phyloP scores from a whole-genome alignment of 2,888 invertebrate genomes.

The Orthosia gothica region DNA sequence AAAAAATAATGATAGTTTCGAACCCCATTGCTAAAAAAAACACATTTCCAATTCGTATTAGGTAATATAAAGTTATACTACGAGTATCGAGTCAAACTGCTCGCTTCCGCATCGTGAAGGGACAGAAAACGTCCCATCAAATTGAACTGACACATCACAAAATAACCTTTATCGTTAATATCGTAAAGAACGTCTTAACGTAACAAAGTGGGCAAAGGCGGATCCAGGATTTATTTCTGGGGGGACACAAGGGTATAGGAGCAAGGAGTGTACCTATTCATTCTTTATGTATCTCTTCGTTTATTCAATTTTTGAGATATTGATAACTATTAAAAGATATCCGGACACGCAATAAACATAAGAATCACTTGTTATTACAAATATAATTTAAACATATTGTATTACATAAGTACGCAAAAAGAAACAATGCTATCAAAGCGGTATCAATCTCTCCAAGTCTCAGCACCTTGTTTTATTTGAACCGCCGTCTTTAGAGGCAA shows the following conservation, averaged over 20 bases:
- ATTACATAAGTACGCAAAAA: no score
- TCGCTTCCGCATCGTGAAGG: constrained; percentile 6
- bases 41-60: background rate
- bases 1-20: background rate
- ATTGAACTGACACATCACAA: constrained; percentile 29
- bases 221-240: background rate
- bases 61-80: background rate
- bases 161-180: constrained; percentile 38
- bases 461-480: background rate
- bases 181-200: constrained; percentile 45
- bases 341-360: no score
- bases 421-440: no score
- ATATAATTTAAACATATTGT: background rate
- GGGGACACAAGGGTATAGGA: background rate
- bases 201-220: constrained; percentile 31
- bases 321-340: no score
- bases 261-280: background rate
- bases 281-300: background rate
- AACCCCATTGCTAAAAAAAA: constrained; percentile 8
- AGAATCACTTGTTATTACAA: no score
- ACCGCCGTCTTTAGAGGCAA: no score
- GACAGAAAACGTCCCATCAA: constrained; percentile 39
- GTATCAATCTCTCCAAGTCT: no score
- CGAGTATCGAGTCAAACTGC: constrained; percentile 4
- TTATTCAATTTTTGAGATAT: no score